Conservation (phyloP, 2,113 vertebrate genomes). For the Meles meles region DNA sequence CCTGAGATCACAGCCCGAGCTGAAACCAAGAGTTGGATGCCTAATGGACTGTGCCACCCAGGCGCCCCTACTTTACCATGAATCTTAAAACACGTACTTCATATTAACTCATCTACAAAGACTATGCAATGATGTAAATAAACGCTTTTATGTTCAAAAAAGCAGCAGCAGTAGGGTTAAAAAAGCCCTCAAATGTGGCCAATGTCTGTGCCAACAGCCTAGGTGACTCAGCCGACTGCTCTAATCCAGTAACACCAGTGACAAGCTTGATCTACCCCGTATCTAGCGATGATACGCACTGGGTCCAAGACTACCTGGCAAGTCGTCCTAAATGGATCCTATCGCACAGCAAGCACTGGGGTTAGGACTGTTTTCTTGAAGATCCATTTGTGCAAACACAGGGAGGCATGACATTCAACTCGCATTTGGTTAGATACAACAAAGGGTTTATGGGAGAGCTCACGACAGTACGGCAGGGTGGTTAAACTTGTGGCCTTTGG, state of each 20-base stretch:
- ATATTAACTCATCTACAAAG: neutral
- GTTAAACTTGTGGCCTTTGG: neutral
- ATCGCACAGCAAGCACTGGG: neutral
- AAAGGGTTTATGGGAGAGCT: neutral
- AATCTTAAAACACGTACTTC: neutral
- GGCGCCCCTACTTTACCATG: neutral
- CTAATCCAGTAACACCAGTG: neutral
- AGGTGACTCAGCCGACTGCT: neutral
- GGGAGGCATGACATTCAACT: neutral
- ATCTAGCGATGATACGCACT: neutral
- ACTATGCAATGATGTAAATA: neutral
- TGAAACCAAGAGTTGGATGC: neutral
- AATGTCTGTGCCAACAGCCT: neutral
- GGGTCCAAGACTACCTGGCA: neutral
- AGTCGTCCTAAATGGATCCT: neutral
- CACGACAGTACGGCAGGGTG: neutral
- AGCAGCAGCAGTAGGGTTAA: neutral
- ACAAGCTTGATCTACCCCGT: neutral
- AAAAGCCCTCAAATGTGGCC: neutral
- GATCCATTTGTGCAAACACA: neutral
- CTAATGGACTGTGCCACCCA: no score
- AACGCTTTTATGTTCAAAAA: neutral
- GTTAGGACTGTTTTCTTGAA: neutral
- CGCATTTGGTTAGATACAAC: neutral
- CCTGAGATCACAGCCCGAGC: neutral